Percentiles rank a stretch among this genome's conserved stretches.
These are phyloP conservation scores for Diceros bicornis DNA, from an alignment of 2,797 vertebrate species.

Conservation along the genomic window DNA sequence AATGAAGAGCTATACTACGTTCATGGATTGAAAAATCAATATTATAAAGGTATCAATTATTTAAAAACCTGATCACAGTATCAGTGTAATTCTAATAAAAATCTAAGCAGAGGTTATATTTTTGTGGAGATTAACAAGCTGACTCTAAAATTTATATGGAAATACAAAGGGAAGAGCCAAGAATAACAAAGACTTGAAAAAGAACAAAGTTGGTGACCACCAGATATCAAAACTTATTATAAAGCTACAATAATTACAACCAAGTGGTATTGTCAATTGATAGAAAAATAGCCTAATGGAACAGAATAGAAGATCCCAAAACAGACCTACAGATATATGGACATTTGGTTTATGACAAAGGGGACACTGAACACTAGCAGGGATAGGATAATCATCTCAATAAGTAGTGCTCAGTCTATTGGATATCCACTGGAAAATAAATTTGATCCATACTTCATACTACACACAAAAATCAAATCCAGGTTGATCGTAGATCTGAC, in stretches of 20 bases:
- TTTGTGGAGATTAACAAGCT: background rate
- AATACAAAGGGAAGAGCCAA: background rate
- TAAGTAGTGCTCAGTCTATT: background rate
- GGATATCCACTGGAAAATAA: background rate
- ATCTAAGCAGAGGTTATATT: background rate
- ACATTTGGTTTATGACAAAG: background rate
- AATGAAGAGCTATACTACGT: background rate
- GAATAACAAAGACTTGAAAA: conserved; percentile 19
- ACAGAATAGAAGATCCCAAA: background rate
- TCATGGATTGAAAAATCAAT: conserved; percentile 17
- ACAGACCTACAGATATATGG: background rate
- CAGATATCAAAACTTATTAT: background rate
- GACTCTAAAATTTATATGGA: background rate
- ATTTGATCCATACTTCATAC: background rate
- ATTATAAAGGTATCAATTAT: conserved; percentile 31
- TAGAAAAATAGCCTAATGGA: background rate
- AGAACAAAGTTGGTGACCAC: background rate
- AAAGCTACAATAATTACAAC: background rate
- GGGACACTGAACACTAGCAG: background rate
- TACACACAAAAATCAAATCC: conserved; percentile 7
- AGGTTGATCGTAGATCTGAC: background rate
- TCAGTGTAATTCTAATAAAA: conserved; percentile 17
- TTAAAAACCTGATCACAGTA: background rate
- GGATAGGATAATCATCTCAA: background rate
- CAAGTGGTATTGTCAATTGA: background rate